These are phyloP conservation scores for Enteromius paludinosus DNA, from an alignment of 2,797 vertebrate genomes.

Conservation along the genomic window DNA sequence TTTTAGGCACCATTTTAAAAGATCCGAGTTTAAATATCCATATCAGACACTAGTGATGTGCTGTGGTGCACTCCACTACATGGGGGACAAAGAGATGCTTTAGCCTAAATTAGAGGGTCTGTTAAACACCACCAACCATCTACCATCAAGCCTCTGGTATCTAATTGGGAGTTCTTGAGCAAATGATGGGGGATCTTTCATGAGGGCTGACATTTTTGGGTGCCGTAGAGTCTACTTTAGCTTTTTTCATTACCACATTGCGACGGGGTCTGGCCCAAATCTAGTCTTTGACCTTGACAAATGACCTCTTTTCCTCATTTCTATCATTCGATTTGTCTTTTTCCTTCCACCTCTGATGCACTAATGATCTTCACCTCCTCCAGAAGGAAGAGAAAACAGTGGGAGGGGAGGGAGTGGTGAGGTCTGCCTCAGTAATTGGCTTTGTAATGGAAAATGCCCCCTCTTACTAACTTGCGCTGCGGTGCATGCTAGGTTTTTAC, in stretches of 20 bases:
- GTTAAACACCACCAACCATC: constrained; percentile 68
- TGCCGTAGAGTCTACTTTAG: constrained; percentile 78
- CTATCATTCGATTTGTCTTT: constrained; percentile 72
- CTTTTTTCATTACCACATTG: constrained; percentile 53
- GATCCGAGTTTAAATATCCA: neutral
- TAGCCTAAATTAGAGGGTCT: constrained; percentile 64
- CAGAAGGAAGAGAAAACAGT: constrained; percentile 76
- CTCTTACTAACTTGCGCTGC: constrained; percentile 71
- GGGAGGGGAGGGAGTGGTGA: constrained; percentile 58
- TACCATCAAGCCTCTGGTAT: constrained; percentile 69
- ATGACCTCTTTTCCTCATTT: constrained; percentile 64
- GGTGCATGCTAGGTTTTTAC: constrained; percentile 59
- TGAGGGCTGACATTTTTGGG: constrained; percentile 81
- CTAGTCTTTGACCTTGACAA: constrained; percentile 48
- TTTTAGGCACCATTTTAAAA: neutral
- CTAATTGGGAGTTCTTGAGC: constrained; percentile 77
- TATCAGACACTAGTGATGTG: neutral
- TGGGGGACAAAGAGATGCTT: constrained; percentile 67
- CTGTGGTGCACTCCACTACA: constrained; percentile 41
- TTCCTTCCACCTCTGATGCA: constrained; percentile 66
- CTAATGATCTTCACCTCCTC: constrained; percentile 57
- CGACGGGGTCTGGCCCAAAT: constrained; percentile 58
- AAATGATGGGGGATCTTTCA: constrained; percentile 82
- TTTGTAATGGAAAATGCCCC: constrained; percentile 81
- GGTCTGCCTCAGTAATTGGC: constrained; percentile 72